Percentiles rank a stretch among this genome's conserved stretches.
Evolutionary conservation across 2,113 vertebrate species (phyloP).

Genomic region (Bujurquina vittata): DNA sequence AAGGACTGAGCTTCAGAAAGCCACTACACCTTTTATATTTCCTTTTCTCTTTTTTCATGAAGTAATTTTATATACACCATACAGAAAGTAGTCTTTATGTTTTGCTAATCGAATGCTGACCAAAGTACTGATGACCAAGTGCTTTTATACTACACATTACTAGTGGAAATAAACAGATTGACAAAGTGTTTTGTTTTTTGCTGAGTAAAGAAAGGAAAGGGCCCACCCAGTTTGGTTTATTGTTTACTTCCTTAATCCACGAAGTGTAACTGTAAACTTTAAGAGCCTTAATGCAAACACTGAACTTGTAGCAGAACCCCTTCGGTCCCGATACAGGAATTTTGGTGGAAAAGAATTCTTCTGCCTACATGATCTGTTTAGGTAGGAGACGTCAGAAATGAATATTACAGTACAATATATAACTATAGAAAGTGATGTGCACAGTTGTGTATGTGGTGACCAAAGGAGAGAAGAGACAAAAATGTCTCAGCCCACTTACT

Average conservation of each 20-base stretch:
- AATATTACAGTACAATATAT: no score
- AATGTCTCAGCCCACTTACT: background rate
- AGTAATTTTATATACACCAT: background rate
- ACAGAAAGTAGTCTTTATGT: conserved; percentile 2
- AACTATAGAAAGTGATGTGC: no score
- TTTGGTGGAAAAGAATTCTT: no score
- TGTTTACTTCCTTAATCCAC: background rate
- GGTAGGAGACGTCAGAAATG: no score
- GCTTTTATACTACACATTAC: background rate
- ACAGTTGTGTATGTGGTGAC: no score
- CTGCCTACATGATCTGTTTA: no score
- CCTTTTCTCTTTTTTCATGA: background rate
- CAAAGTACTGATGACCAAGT: conserved; percentile 45
- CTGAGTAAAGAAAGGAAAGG: background rate
- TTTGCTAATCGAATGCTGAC: conserved; percentile 23
- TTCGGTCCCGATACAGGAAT: no score
- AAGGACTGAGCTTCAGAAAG: background rate
- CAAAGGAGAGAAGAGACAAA: no score
- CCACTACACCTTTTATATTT: conserved; percentile 5
- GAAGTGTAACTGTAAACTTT: background rate
- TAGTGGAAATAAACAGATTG: background rate
- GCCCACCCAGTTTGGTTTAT: background rate
- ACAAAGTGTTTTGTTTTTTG: background rate
- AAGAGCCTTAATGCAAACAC: background rate
- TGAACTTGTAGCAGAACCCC: background rate